These are phyloP conservation scores for Dynastes grantii DNA, from an alignment of 2,888 invertebrate genomes.

Conservation along the genomic window DNA sequence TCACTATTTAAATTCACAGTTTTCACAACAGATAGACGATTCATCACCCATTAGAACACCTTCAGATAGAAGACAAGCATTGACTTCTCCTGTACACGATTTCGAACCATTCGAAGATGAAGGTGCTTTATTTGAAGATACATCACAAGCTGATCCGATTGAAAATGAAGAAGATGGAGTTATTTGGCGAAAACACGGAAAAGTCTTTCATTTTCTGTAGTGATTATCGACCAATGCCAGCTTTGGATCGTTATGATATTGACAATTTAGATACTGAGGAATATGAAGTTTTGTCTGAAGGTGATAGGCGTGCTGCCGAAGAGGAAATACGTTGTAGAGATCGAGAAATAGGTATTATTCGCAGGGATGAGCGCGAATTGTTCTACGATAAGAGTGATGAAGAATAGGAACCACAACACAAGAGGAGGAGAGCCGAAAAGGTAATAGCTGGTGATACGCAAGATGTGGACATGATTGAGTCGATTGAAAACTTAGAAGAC, in stretches of 20 bases:
- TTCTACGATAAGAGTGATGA: slow-evolving; percentile 79
- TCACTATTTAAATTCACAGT: background rate
- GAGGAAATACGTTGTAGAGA: slow-evolving; percentile 89
- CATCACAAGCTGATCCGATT: slow-evolving; percentile 68
- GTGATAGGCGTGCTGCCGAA: slow-evolving; percentile 93
- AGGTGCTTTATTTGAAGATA: slow-evolving; percentile 84
- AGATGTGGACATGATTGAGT: slow-evolving; percentile 81
- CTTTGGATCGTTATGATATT: slow-evolving; percentile 92
- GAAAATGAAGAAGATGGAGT: slow-evolving; percentile 90
- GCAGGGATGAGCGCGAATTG: slow-evolving; percentile 87
- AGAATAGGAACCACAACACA: slow-evolving; percentile 74
- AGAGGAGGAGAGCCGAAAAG: slow-evolving; percentile 88
- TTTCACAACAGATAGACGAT: slow-evolving; percentile 52
- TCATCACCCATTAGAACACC: slow-evolving; percentile 52
- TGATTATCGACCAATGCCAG: slow-evolving; percentile 97
- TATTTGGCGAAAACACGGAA: slow-evolving; percentile 98
- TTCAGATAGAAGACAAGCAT: slow-evolving; percentile 70
- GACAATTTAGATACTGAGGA: slow-evolving; percentile 88
- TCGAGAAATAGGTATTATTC: slow-evolving; percentile 74
- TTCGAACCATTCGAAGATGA: slow-evolving; percentile 94
- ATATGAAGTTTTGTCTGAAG: slow-evolving; percentile 89
- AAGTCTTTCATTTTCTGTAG: slow-evolving; percentile 77
- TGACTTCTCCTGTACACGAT: slow-evolving; percentile 86
- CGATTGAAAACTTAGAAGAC: slow-evolving; percentile 98
- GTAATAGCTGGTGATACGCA: slow-evolving; percentile 87